Base-by-base conservation (phyloP, 2,797 vertebrate species). In the Manis pentadactyla region DNA sequence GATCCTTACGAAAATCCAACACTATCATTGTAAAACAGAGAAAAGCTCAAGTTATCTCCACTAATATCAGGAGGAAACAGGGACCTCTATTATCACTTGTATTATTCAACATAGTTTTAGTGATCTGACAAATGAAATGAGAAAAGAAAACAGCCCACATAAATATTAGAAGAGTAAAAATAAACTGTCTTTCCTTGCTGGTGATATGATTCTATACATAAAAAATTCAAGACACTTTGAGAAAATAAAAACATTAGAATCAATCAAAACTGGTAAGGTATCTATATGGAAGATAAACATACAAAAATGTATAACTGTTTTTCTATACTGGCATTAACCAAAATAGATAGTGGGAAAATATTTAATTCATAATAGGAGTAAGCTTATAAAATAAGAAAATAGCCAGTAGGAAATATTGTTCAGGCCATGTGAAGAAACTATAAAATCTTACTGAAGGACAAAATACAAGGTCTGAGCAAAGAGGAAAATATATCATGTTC, bases 371-470 rank as follows among this genome's bases (percentile, higher is more conserved):
- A 63, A 81, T 27, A 87, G 55, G 21, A 12, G 17, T 63, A 87
- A 83, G n/a, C 69, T 34, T 55, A 66, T 71, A 91, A 93, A 89
- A n/a, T 3, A 88, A 18, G 37, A 61, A 68, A 91, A 75, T 31
- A 85, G 90, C 10, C 12, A 37, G 7, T 87, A 69, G 74, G 81
- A 95, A 81, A 77, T 34, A n/a, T 9, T 53, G 9, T 59, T 77
- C 68, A 88, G 25, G 12, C 59, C 64, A 83, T 29, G 7, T 79
- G 27, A 93, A 66, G 19, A 61, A 82, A 66, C 2, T 75, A 6
- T 86, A 39, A 93, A 73, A 61, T 95, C 18, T 69, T 64, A 73
- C 1, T 91, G 5, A 66, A 57, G 2, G 8, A 64, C 37, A 61
- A 42, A 63, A 82, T 85, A 63, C 2, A 82, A n/a, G 21, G 0